Conservation (phyloP, 2,113 vertebrate species). For the Lathamus discolor region DNA sequence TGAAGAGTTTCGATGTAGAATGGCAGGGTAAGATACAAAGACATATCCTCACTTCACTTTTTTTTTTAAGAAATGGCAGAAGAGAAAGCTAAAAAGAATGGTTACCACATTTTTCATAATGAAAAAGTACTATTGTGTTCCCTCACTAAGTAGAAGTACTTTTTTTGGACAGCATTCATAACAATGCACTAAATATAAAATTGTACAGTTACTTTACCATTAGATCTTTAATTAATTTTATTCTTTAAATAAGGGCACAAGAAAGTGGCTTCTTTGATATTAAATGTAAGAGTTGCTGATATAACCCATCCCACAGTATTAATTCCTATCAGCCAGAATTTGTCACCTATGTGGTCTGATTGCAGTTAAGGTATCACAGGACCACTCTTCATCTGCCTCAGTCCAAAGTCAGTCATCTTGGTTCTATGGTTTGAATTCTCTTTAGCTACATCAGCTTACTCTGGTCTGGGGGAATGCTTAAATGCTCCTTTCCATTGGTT, state of each 20-base stretch:
- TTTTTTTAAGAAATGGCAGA: not conserved
- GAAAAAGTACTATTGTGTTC: not conserved
- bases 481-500: not conserved
- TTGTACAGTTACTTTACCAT: not conserved
- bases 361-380: not conserved
- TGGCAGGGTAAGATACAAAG: not conserved
- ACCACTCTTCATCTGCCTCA: not conserved
- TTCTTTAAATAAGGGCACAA: not conserved
- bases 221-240: not conserved
- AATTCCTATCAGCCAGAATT: not conserved
- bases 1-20: not conserved
- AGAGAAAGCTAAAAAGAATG: not conserved
- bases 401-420: not conserved
- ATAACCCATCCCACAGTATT: not conserved
- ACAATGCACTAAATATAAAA: not conserved
- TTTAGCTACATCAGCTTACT: not conserved
- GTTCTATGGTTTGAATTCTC: not conserved
- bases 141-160: not conserved
- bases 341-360: not conserved
- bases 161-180: not conserved
- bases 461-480: not conserved
- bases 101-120: not conserved
- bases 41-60: not conserved
- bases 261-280: not conserved
- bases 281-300: not conserved